Evolutionary conservation across 1,140 invertebrate species (phyloP), one percentile per base, ranked within the genome.

Genomic region (Bombus vancouverensis): DNA sequence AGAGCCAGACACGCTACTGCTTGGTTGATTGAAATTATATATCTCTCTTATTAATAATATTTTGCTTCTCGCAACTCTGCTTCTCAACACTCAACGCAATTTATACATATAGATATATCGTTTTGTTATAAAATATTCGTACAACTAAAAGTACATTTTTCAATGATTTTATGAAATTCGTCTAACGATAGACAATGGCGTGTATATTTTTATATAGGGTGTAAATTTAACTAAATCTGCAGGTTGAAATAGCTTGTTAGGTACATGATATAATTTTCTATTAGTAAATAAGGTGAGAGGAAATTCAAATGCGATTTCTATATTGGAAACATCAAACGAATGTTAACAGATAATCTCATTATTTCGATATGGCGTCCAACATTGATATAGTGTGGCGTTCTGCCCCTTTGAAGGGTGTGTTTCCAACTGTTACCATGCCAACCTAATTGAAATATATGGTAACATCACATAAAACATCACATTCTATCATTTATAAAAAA

Each of bases 361-460:
- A 18, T 39, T 37, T 42, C 42, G 42, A 77, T 85, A 62, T 37
- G 62, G 72, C 65, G 83, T 74, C 72, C 57, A 78, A 76, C 73
- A 66, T 70, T 70, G 73, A 39, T 65, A 42, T 74, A 66, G 34
- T 28, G 6, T 15, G n/a, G 42, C 13, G 53, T n/a, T 59, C 10
- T 53, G 39, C 39, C 70, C 53, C 25, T 28, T 3, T 5, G 5
- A 25, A 53, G 57, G 25, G 75, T 65, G 53, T 81, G 70, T 81
- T 72, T 22, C 32, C 25, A 85, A 28, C 12, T 79, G 77, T 85
- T 57, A 37, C 44, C 42, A 81, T 79, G 59, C 37, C 83, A 71
- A 85, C 83, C n/a, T 28, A 72, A 80, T 76, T 53, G 18, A 18
- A 9, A 13, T 32, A 28, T 62, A n/a, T 34, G 32, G 53, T 59